Conservation (phyloP, 2,113 vertebrate species). For the Brachypodius melanocephalos region DNA sequence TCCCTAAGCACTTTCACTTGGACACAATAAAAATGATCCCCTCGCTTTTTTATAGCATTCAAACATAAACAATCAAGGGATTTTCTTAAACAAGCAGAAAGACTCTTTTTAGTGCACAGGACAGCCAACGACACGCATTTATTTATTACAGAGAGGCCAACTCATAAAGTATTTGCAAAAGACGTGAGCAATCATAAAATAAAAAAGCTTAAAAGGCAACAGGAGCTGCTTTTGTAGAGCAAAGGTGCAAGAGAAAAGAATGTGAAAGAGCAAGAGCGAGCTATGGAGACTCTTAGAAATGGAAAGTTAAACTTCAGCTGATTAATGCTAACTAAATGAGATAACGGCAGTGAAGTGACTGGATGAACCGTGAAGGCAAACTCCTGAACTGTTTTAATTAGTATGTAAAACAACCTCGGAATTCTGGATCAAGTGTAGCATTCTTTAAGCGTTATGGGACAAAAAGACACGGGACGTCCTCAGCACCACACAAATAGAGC, state of each 20-base stretch:
- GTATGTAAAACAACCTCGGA: neutral
- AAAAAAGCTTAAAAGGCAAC: neutral
- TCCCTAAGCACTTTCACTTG: neutral
- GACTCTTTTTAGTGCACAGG: neutral
- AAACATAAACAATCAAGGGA: neutral
- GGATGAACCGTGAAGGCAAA: neutral
- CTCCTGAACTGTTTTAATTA: neutral
- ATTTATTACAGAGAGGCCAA: neutral
- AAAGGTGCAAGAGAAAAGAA: neutral
- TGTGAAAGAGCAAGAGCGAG: neutral
- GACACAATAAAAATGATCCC: neutral
- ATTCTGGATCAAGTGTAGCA: neutral
- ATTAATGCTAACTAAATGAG: neutral
- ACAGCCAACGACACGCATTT: rapidly evolving
- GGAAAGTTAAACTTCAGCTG: neutral
- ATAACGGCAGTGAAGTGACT: neutral
- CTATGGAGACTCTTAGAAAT: neutral
- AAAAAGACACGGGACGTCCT: rapidly evolving
- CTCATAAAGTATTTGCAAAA: neutral
- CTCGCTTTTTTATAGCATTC: neutral
- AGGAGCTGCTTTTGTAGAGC: neutral
- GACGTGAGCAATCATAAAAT: rapidly evolving
- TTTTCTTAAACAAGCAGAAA: neutral
- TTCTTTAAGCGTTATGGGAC: neutral
- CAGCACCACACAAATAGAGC: neutral